Evolutionary conservation across 92 coral and sea anemone genomes (phyloP).

Genomic region (Zoanthus gigantus): DNA sequence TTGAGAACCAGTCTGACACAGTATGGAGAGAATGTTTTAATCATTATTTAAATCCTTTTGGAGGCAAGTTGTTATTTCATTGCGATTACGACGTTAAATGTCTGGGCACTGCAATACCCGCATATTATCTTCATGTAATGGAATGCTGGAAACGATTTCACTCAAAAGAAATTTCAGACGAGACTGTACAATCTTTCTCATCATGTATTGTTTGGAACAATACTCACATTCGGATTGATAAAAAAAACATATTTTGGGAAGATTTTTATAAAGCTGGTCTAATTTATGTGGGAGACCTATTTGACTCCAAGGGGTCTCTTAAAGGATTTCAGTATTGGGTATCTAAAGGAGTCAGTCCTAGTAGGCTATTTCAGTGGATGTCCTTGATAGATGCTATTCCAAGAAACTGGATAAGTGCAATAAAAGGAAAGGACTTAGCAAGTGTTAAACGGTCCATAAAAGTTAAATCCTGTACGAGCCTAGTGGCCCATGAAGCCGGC

Average conservation of each 20-base stretch:
- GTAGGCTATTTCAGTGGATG: slow-evolving; percentile 8
- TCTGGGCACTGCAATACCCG: slow-evolving; percentile 19
- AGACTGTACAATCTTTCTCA: slow-evolving; percentile 11
- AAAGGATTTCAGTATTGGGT: slow-evolving; percentile 10
- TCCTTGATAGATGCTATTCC: slow-evolving; percentile 9
- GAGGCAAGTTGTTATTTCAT: not conserved
- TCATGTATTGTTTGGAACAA: slow-evolving; percentile 13
- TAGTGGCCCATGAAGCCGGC: too few relatives aligned
- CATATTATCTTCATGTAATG: not conserved
- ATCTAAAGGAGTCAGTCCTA: slow-evolving; percentile 4
- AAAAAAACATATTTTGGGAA: slow-evolving; percentile 22
- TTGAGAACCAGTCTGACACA: slow-evolving; percentile 15
- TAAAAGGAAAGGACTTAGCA: slow-evolving; percentile 6
- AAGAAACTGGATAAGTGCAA: not conserved
- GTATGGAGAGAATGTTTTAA: slow-evolving; percentile 26
- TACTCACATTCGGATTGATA: not conserved
- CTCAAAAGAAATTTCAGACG: slow-evolving; percentile 28
- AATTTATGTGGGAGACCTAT: not conserved
- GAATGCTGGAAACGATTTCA: slow-evolving; percentile 11
- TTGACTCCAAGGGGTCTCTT: slow-evolving; percentile 3
- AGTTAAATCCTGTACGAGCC: too few relatives aligned
- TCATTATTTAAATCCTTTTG: slow-evolving; percentile 5
- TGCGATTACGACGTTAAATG: not conserved
- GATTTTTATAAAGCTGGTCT: slow-evolving; percentile 14
- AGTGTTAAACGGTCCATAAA: not conserved